phyloP scores from a whole-genome alignment of 1,140 invertebrate genomes.

The Stenopsyche tienmushanensis region DNA sequence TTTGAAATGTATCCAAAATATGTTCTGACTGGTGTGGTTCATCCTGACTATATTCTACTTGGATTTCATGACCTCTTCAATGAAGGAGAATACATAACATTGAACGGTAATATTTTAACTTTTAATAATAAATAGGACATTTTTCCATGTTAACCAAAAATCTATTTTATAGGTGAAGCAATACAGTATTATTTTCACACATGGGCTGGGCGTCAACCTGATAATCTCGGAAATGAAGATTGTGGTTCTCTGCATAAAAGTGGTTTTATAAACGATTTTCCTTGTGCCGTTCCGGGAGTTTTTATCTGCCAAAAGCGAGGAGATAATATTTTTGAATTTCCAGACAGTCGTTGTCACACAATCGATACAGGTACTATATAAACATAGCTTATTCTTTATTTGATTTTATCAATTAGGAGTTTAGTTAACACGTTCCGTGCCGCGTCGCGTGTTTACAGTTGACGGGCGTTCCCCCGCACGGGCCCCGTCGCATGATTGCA shows the following conservation, averaged over 20 bases:
- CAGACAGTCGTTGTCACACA: neutral
- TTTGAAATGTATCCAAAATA: slow-evolving; percentile 1
- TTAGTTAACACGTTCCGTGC: neutral
- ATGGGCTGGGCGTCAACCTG: slow-evolving; percentile 47
- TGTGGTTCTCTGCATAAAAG: slow-evolving; percentile 26
- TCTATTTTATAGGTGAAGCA: neutral
- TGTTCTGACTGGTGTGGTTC: neutral
- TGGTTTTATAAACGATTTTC: slow-evolving; percentile 25
- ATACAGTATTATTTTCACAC: slow-evolving; percentile 22
- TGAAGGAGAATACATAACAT: slow-evolving; percentile 8
- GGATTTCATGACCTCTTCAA: slow-evolving; percentile 15
- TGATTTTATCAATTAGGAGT: neutral
- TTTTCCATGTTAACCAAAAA: neutral
- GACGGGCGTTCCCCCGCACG: neutral
- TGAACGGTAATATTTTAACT: neutral
- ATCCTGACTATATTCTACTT: slow-evolving; percentile 8
- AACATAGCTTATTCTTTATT: neutral
- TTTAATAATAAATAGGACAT: neutral
- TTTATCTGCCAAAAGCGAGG: slow-evolving; percentile 16
- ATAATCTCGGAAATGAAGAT: slow-evolving; percentile 39
- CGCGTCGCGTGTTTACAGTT: neutral
- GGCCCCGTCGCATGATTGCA: neutral
- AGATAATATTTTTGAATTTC: neutral
- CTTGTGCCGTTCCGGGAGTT: slow-evolving; percentile 1
- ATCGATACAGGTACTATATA: neutral